These are phyloP conservation scores for Aphyosemion australe DNA, from an alignment of 2,113 vertebrate genomes.

Conservation along the genomic window DNA sequence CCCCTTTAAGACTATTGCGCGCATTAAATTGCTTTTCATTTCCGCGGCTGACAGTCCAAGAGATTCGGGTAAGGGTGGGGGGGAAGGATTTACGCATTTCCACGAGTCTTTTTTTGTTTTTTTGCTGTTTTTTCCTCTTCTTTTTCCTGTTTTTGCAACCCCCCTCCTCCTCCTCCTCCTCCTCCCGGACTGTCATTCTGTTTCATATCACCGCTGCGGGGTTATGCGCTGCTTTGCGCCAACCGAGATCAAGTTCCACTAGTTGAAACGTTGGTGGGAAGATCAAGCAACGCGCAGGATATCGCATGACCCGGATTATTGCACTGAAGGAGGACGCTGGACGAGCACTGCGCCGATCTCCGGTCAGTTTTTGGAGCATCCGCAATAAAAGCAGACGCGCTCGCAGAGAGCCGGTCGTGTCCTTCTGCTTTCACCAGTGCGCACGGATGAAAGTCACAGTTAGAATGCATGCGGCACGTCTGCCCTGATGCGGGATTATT, in stretches of 20 bases:
- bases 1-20: conserved; percentile 69
- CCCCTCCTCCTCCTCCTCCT: too few species aligned
- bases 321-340: conserved; percentile 8
- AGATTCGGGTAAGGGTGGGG: conserved; percentile 18
- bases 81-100: conserved; percentile 55
- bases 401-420: conserved; percentile 36
- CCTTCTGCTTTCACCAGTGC: conserved; percentile 56
- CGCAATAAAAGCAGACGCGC: conserved; percentile 38
- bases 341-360: conserved; percentile 30
- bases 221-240: conserved; percentile 59
- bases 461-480: conserved; percentile 60
- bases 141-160: too few species aligned
- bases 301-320: conserved; percentile 27
- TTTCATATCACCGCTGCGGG: conserved; percentile 52
- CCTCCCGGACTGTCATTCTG: conserved; percentile 29
- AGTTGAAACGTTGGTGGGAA: conserved; percentile 67
- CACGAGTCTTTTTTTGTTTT: conserved; percentile 16
- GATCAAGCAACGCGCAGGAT: conserved; percentile 31
- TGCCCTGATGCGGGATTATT: conserved; percentile 61
- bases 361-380: conserved; percentile 41
- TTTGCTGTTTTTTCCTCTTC: too few species aligned
- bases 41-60: conserved; percentile 49
- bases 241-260: conserved; percentile 76
- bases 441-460: conserved; percentile 70
- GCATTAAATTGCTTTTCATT: conserved; percentile 69